phyloP scores from a whole-genome alignment of 2,888 invertebrate genomes.

The Gasteruption jaculator region DNA sequence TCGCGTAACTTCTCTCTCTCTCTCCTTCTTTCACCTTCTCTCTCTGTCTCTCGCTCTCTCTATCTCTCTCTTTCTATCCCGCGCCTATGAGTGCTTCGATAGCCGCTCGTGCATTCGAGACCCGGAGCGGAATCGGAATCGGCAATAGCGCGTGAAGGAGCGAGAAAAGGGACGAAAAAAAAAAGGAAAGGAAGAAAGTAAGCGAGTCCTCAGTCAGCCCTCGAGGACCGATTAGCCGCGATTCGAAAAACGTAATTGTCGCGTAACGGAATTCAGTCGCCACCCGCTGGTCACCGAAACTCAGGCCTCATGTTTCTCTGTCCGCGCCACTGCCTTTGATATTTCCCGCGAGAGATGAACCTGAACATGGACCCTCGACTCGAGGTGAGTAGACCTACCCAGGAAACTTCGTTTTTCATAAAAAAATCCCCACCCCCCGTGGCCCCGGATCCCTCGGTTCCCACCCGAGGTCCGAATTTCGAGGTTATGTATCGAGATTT shows the following conservation, averaged over 20 bases:
- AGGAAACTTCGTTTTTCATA: not conserved
- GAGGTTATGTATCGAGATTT: no score
- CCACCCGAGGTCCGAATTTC: no score
- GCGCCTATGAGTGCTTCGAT: not conserved
- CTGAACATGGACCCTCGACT: constrained; percentile 36
- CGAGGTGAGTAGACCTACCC: constrained; percentile 27
- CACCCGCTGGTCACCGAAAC: no score
- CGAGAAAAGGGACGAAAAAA: no score
- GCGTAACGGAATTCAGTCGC: no score
- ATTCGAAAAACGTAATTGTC: no score
- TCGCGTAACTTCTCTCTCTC: constrained; percentile 8
- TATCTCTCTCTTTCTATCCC: constrained; percentile 2
- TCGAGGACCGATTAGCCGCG: no score
- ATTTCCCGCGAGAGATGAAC: constrained; percentile 33
- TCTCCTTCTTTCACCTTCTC: constrained; percentile 6
- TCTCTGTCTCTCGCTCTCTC: constrained; percentile 7
- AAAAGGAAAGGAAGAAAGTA: no score
- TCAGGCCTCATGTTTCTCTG: constrained; percentile 31
- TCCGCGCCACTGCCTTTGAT: constrained; percentile 36
- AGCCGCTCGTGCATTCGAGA: not conserved
- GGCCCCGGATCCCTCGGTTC: no score
- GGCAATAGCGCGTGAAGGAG: constrained; percentile 10
- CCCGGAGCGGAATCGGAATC: constrained; percentile 16
- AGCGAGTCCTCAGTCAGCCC: constrained; percentile 13
- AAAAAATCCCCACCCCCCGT: no score